Base-by-base conservation (phyloP, 2,888 invertebrate genomes). In the Kryphioiulus occultus region DNA sequence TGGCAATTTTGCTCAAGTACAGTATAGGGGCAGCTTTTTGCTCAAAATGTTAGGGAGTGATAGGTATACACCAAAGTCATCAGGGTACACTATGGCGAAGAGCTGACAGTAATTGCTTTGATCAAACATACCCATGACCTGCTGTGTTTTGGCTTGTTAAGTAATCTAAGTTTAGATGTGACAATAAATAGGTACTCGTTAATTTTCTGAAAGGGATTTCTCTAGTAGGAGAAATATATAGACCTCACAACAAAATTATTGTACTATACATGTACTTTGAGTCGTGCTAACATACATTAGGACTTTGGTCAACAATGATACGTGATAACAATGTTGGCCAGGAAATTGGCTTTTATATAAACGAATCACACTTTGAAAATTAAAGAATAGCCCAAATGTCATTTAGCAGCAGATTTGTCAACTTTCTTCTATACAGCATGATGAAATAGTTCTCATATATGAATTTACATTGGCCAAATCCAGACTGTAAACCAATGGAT, bases 21-120 rank as follows among this genome's bases (percentile, higher is more conserved):
- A n/a, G n/a, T 68, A 68, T 68, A 26, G 26, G 68, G 68, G 68
- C 10, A 26, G 68, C 68, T 26, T 68, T 68, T 10, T 68, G 26
- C 68, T 68, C 68, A 47, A 68, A n/a, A 68, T 68, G 15, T 26
- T 26, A 68, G 68, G 68, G 26, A 26, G n/a, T 26, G 26, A 68
- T 68, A 68, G 26, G 68, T 68, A 68, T 68, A 22, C 26, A 68
- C 68, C 68, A 10, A 68, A 68, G 68, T 68, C 68, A 68, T 68
- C 68, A 68, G 68, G 68, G 68, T 68, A 68, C 68, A 68, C 68
- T 68, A 26, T 68, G 26, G 15, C 26, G 68, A 68, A 26, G 22
- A 12, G 26, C 68, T 68, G 26, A 15, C 15, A 26, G 68, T 10
- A 26, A 68, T 26, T 26, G 26, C 26, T 68, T 68, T 15, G 12